Base-by-base conservation (phyloP, 2,113 vertebrate genomes). In the Plectropomus leopardus region DNA sequence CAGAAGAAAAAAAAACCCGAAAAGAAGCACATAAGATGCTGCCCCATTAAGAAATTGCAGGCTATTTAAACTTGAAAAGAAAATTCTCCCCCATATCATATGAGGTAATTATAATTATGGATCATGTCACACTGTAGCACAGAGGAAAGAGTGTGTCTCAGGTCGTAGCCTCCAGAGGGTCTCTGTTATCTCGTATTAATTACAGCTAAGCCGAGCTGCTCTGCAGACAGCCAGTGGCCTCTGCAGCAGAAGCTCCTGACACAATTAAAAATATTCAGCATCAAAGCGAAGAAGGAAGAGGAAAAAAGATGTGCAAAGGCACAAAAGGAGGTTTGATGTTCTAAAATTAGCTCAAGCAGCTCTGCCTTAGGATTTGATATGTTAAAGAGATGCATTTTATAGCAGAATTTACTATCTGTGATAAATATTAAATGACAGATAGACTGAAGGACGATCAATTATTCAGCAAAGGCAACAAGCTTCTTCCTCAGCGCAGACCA, bases 111-210 rank as follows among this genome's bases (percentile, higher is more conserved):
- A 53, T 40, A 73, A 48, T 54, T 61, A 71, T 24, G 42, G 72
- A 64, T 80, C 19, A 14, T 73, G 51, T 58, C 76, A 76, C 51
- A 72, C 58, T 6, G 19, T 19, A 54, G 23, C 26, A 59, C 4
- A 23, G 63, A 84, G 72, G 67, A 11, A 16, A 5, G 7, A 40
- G 54, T 48, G 40, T 51, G 32, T 48, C 19, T 50, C 42, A 57
- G 69, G 74, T 55, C 30, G 0, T 11, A 26, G 48, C 59, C 74
- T 82, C 55, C 4, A 14, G 58, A 76, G 80, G 40, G 51, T 71
- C 82, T 70, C 28, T 72, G 21, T 80, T 63, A 82, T 72, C 44
- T 57, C 61, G 48, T 68, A 78, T 86, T 76, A 78, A 83, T 90
- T 84, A 65, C 55, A 54, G 24, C 57, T 4, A 69, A 75, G 72